A percentile compares a stretch with the other conserved stretches of the same genome.
phyloP scores from a whole-genome alignment of 2,113 vertebrate genomes.

The Cinclus mexicanus region DNA sequence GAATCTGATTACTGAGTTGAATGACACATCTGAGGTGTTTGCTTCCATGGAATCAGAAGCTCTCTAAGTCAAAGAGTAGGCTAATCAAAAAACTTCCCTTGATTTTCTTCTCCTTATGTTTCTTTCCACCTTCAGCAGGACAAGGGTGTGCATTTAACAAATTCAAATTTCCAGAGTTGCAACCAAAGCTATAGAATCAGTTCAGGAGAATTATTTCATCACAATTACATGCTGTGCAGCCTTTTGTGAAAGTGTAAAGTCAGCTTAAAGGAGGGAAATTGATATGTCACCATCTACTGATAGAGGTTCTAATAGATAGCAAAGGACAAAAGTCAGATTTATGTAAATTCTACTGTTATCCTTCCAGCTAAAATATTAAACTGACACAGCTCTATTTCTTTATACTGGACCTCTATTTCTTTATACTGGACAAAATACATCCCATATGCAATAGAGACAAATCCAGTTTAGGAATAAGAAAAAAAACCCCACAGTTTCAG shows the following conservation, averaged over 20 bases:
- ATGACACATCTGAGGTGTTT: not conserved
- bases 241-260: constrained; percentile 72
- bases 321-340: constrained; percentile 67
- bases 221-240: constrained; percentile 71
- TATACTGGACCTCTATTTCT: not conserved
- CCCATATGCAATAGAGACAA: not conserved
- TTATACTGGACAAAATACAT: not conserved
- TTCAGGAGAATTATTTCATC: constrained; percentile 68
- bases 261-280: constrained; percentile 69
- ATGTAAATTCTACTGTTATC: constrained; percentile 58
- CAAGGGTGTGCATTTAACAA: constrained; percentile 7
- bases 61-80: not conserved
- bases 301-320: constrained; percentile 50
- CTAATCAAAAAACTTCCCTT: not conserved
- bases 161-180: constrained; percentile 15
- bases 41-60: not conserved
- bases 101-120: not conserved
- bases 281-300: constrained; percentile 68
- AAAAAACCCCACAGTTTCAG: not conserved
- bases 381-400: not conserved
- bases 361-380: constrained; percentile 42
- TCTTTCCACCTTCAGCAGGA: not conserved
- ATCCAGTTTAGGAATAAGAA: not conserved
- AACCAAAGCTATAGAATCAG: not conserved
- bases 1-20: not conserved